Percentiles rank a stretch among this genome's conserved stretches.
Evolutionary conservation across 2,797 vertebrate genomes (phyloP).

Genomic region (Eleutherodactylus coqui): DNA sequence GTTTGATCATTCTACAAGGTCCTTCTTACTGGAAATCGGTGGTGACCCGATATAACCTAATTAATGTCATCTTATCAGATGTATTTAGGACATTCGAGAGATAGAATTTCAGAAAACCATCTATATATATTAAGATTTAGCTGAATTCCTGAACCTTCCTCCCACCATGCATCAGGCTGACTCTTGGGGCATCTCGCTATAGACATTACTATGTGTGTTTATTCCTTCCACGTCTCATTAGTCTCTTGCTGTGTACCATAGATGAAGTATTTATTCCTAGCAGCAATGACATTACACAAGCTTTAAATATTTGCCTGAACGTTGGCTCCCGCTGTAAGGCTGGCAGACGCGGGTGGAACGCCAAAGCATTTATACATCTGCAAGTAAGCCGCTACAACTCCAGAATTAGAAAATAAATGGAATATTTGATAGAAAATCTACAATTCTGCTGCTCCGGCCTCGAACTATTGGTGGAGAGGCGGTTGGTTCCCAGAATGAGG

Average conservation of each 20-base stretch:
- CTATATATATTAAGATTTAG: not conserved
- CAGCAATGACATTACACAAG: slow-evolving; percentile 1
- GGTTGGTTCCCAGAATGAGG: not conserved
- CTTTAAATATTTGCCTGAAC: slow-evolving; percentile 25
- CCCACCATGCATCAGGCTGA: not conserved
- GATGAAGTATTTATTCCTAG: slow-evolving; percentile 22
- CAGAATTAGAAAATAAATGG: too few relatives aligned
- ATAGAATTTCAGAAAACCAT: too few relatives aligned
- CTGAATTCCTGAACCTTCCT: not conserved
- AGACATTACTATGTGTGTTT: not conserved
- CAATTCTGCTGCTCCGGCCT: not conserved
- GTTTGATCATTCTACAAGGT: too few relatives aligned
- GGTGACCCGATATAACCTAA: too few relatives aligned
- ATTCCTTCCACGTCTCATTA: not conserved
- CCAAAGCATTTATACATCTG: not conserved
- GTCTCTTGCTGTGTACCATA: not conserved
- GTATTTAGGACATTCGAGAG: too few relatives aligned
- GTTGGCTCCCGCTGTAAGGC: not conserved
- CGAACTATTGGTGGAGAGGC: not conserved
- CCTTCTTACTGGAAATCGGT: too few relatives aligned
- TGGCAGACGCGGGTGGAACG: not conserved
- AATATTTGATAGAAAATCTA: not conserved
- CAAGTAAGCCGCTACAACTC: not conserved
- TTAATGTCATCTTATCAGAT: too few relatives aligned
- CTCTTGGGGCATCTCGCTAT: not conserved